Base-by-base conservation (phyloP, 2,888 invertebrate genomes). In the Noctua comes region DNA sequence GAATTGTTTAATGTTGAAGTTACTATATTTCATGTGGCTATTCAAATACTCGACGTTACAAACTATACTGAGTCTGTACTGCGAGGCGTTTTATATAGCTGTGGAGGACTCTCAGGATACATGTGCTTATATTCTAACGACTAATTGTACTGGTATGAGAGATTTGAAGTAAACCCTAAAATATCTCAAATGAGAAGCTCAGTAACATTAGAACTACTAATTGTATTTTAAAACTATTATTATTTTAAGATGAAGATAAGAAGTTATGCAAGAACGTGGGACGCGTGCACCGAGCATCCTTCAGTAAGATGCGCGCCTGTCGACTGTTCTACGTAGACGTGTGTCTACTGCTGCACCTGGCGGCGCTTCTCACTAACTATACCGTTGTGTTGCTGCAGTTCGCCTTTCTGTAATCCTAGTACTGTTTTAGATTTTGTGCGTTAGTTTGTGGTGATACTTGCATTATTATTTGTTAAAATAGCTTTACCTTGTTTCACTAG, bases 51-150 rank as follows among this genome's bases (percentile, higher is more conserved):
- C 68, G 5, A 18, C 13, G 27, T 43, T 73, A 51, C 73, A 68
- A 54, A 73, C 24, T 24, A 27, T 10, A 7, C 10, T 68, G 24
- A 54, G 73, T 73, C 46, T 65, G 11, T 48, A 65, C n/a, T 73
- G 65, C n/a, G 73, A 73, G 21, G 66, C 13, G 18, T 74, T 74
- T 8, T 74, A 69, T 18, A 8, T n/a, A 31, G 69, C 69, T 4
- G 8, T 74, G 24, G 69, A 69, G 24, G 31, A 57, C 5, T 69
- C 74, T 43, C 74, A 74, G 31, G 54, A 69, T 18, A 31, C 5
- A 57, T 74, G 54, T 18, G 24, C 31, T n/a, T 43, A 57, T 69
- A 69, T 57, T 18, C 43, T 57, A 1, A 21, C 18, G 24, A 31
- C 54, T 43, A 46, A 74, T 31, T 74, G 69, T 54, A 31, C 69